Percentiles rank a stretch among this genome's conserved stretches.
phyloP scores from a whole-genome alignment of 2,888 invertebrate species.

The Melinaea menophilus region DNA sequence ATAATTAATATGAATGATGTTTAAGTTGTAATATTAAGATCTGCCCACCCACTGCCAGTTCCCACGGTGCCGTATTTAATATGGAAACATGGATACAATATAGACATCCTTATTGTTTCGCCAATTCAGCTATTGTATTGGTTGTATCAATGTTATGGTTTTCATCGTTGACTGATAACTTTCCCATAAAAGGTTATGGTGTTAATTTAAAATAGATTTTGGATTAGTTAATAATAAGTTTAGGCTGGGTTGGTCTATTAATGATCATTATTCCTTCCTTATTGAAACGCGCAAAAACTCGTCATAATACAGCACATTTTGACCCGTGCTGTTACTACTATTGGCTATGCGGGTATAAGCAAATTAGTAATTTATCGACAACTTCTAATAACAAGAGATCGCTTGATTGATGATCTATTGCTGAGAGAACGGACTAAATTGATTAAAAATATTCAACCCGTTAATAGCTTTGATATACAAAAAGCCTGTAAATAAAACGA shows the following conservation, averaged over 20 bases:
- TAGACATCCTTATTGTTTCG: constrained; percentile 74
- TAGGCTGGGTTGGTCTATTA: too few relatives aligned
- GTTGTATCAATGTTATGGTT: constrained; percentile 55
- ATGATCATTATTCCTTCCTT: too few relatives aligned
- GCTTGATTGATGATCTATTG: constrained; percentile 62
- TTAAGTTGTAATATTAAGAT: neutral
- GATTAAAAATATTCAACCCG: constrained; percentile 62
- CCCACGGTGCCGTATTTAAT: constrained; percentile 71
- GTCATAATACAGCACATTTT: too few relatives aligned
- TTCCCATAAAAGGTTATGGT: neutral
- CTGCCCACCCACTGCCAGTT: constrained; percentile 38
- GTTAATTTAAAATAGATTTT: too few relatives aligned
- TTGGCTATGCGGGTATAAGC: too few relatives aligned
- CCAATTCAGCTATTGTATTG: constrained; percentile 72
- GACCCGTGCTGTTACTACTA: too few relatives aligned
- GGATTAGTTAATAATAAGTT: too few relatives aligned
- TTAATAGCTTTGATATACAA: constrained; percentile 55
- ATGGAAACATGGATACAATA: constrained; percentile 59
- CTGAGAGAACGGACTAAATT: constrained; percentile 54
- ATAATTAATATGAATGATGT: too few relatives aligned
- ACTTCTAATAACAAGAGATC: constrained; percentile 55
- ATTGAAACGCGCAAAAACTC: too few relatives aligned
- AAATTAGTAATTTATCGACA: constrained; percentile 1
- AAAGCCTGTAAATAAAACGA: constrained; percentile 54
- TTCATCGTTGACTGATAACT: constrained; percentile 9